phyloP scores from a whole-genome alignment of 2,113 vertebrate species.

The Triplophysa dalaica region DNA sequence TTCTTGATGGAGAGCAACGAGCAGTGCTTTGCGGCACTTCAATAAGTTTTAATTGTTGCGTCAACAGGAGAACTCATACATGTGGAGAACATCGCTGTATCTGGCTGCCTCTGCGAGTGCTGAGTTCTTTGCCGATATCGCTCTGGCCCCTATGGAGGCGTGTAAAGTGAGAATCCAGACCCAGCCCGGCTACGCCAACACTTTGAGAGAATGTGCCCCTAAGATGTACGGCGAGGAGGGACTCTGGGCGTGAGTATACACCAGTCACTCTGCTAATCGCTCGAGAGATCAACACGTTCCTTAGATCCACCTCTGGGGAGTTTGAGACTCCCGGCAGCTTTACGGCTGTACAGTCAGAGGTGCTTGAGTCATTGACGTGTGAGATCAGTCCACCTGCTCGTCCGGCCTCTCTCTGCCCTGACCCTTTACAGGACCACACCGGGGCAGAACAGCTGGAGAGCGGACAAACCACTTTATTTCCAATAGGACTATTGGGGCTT shows the following conservation, averaged over 20 bases:
- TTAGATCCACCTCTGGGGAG: constrained; percentile 92
- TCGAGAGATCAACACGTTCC: constrained; percentile 70
- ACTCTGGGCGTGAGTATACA: constrained; percentile 87
- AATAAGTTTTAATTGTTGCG: background rate
- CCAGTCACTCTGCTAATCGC: background rate
- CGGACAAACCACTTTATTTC: constrained; percentile 67
- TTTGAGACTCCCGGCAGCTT: constrained; percentile 77
- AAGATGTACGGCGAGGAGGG: constrained; percentile 98
- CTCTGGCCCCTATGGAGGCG: constrained; percentile 99
- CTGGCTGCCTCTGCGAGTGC: constrained; percentile 97
- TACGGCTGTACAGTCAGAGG: constrained; percentile 83
- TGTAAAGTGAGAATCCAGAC: constrained; percentile 98
- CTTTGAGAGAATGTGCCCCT: constrained; percentile 86
- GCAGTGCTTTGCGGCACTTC: too few species aligned
- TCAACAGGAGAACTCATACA: constrained; percentile 85
- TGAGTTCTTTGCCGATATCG: constrained; percentile 98
- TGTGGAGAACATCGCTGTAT: constrained; percentile 97
- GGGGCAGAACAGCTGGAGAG: constrained; percentile 76
- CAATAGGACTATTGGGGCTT: too few species aligned
- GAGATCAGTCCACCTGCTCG: constrained; percentile 82
- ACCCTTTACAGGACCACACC: constrained; percentile 49
- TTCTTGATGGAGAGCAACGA: too few species aligned
- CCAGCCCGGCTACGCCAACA: constrained; percentile 95
- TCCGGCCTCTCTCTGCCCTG: constrained; percentile 64
- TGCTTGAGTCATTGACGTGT: constrained; percentile 94